A percentile compares a stretch with the other conserved stretches of the same genome.
Evolutionary conservation across 2,113 vertebrate species (phyloP).

Genomic region (Passer domesticus): DNA sequence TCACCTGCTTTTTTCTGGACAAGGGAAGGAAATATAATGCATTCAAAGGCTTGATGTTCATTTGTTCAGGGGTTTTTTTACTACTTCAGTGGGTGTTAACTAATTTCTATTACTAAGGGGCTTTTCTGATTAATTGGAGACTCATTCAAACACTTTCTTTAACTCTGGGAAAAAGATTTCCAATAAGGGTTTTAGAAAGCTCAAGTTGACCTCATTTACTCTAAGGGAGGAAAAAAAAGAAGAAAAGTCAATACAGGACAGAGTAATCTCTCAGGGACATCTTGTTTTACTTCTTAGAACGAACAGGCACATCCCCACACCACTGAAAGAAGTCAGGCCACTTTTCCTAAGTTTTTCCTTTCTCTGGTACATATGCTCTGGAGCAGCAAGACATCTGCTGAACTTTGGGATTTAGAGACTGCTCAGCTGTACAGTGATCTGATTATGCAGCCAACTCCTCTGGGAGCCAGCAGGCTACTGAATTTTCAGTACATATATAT

Average conservation of each 20-base stretch:
- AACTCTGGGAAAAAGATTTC: neutral
- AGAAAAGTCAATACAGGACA: neutral
- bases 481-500: neutral
- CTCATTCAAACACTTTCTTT: neutral
- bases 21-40: neutral
- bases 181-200: neutral
- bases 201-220: neutral
- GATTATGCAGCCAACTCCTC: neutral
- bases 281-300: neutral
- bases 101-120: neutral
- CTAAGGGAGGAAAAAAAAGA: neutral
- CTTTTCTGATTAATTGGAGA: neutral
- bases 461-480: neutral
- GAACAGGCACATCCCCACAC: neutral
- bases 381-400: neutral
- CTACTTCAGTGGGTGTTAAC: neutral
- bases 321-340: neutral
- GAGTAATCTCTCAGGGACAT: neutral
- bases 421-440: neutral
- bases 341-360: neutral
- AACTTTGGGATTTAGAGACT: neutral
- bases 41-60: neutral
- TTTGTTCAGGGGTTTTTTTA: neutral
- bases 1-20: neutral
- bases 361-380: neutral